These are phyloP conservation scores for Epizoanthus stellaris DNA, from an alignment of 92 coral and sea anemone species.

Conservation along the genomic window DNA sequence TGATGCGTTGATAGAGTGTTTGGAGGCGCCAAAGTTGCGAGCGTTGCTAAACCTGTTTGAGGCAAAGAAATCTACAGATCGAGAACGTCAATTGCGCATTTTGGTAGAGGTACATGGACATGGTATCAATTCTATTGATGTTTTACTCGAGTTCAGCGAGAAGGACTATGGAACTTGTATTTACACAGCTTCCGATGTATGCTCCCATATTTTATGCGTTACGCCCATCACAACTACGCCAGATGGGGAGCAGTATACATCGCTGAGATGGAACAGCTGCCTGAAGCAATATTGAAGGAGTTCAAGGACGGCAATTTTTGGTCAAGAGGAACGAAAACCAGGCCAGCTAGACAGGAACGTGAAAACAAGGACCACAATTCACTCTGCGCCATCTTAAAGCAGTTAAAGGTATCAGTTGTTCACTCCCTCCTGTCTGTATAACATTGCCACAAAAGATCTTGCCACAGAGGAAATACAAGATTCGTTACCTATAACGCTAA, in stretches of 20 bases:
- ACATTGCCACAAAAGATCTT: no score
- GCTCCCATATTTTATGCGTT: constrained; percentile 59
- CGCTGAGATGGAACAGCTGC: constrained; percentile 65
- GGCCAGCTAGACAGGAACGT: no score
- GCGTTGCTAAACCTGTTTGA: constrained; percentile 36
- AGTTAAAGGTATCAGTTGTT: no score
- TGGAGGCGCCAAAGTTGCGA: background rate
- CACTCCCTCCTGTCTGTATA: no score
- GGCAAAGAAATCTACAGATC: constrained; percentile 27
- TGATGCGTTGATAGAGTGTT: constrained; percentile 33
- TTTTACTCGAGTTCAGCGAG: constrained; percentile 66
- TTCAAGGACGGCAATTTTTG: no score
- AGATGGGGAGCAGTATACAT: constrained; percentile 64
- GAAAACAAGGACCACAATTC: no score
- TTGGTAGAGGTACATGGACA: constrained; percentile 70
- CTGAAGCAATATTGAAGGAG: background rate
- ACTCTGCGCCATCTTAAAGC: no score
- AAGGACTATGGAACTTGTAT: constrained; percentile 55
- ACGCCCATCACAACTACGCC: constrained; percentile 53
- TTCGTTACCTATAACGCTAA: no score
- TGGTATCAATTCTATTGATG: constrained; percentile 60
- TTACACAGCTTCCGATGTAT: constrained; percentile 61
- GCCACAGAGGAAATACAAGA: no score
- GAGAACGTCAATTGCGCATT: constrained; percentile 65
- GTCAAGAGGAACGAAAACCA: no score